These are phyloP conservation scores for Nymphalis io DNA, from an alignment of 1,140 invertebrate genomes.

Conservation along the genomic window DNA sequence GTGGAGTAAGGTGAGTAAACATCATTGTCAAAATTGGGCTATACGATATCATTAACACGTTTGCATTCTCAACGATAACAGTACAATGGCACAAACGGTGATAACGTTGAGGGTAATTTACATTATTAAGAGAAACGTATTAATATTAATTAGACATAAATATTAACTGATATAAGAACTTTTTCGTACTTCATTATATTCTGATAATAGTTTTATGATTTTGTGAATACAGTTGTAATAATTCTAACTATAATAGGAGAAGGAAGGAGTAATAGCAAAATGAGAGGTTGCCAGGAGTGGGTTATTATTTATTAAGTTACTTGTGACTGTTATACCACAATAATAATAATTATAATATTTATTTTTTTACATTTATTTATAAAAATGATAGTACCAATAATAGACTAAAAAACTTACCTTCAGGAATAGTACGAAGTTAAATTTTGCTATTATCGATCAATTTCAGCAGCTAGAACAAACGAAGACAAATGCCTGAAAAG, in stretches of 20 bases:
- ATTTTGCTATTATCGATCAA: background rate
- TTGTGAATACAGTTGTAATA: background rate
- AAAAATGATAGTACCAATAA: no score
- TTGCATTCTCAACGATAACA: background rate
- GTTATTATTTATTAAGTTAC: no score
- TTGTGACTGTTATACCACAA: no score
- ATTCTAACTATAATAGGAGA: no score
- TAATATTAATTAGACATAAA: background rate
- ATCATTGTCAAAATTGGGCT: conserved; percentile 10
- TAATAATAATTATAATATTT: no score
- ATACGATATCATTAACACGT: conserved; percentile 10
- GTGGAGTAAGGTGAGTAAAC: conserved; percentile 13
- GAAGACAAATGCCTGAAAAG: background rate
- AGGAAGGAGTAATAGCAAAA: no score
- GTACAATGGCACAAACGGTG: background rate
- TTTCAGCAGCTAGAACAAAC: background rate
- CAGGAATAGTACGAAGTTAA: no score
- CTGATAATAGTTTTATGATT: background rate
- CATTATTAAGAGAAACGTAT: background rate
- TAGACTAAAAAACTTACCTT: no score
- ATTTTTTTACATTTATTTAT: no score
- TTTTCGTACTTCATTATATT: background rate
- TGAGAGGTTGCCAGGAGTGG: no score
- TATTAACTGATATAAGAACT: background rate
- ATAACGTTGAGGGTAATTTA: background rate